Evolutionary conservation across 2,888 invertebrate species (phyloP).

Genomic region (Yponomeuta plumbellus): DNA sequence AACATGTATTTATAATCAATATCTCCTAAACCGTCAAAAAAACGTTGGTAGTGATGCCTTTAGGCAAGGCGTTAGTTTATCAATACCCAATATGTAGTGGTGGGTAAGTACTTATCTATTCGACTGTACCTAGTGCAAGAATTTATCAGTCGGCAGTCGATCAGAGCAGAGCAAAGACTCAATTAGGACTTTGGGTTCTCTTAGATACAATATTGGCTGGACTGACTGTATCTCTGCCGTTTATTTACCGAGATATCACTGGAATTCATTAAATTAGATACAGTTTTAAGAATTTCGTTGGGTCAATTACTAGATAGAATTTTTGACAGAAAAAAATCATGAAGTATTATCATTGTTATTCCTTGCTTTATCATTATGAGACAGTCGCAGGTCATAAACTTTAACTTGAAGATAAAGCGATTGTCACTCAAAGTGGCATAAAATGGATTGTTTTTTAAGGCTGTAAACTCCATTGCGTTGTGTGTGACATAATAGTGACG

Average conservation of each 20-base stretch:
- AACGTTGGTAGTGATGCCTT: too few relatives aligned
- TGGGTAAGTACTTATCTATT: neutral
- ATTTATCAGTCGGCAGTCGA: neutral
- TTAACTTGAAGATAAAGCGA: slow-evolving; percentile 31
- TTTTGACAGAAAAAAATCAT: too few relatives aligned
- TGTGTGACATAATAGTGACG: neutral
- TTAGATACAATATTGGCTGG: neutral
- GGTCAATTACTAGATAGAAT: too few relatives aligned
- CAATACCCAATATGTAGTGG: too few relatives aligned
- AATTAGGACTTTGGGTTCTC: too few relatives aligned
- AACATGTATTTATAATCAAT: too few relatives aligned
- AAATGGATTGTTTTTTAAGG: neutral
- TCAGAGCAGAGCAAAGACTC: too few relatives aligned
- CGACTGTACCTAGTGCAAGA: neutral
- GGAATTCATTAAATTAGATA: too few relatives aligned
- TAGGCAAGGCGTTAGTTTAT: too few relatives aligned
- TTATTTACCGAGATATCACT: neutral
- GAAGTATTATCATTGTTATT: too few relatives aligned
- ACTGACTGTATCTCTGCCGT: neutral
- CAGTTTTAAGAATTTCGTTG: too few relatives aligned
- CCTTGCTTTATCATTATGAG: neutral
- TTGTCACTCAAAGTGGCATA: slow-evolving; percentile 8
- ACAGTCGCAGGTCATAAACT: slow-evolving; percentile 45
- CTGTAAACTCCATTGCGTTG: neutral
- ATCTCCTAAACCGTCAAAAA: too few relatives aligned